These are phyloP conservation scores for Allobates femoralis DNA, from an alignment of 2,797 vertebrate genomes.

Conservation along the genomic window DNA sequence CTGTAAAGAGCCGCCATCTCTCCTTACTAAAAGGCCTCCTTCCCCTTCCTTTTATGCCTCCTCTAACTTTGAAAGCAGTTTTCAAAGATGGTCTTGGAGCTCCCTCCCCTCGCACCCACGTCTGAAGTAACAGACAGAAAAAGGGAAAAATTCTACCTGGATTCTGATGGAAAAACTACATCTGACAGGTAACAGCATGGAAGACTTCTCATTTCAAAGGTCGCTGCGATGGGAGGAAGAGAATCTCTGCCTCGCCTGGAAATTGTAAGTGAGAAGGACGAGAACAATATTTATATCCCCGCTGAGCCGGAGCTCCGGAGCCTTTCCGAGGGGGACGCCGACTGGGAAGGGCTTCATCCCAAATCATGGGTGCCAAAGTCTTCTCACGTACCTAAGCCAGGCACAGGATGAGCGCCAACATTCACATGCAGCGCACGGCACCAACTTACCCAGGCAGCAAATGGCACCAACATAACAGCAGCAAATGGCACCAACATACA, in stretches of 20 bases:
- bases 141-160: conserved; percentile 48
- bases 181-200: conserved; percentile 62
- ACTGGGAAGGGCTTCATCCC: neutral
- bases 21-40: conserved; percentile 51
- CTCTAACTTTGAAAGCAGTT: conserved; percentile 62
- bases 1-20: conserved; percentile 21
- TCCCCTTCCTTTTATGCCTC: conserved; percentile 58
- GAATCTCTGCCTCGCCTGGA: conserved; percentile 47
- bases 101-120: conserved; percentile 55
- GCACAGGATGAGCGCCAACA: neutral
- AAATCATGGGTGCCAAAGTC: conserved; percentile 12
- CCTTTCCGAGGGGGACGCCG: conserved; percentile 40
- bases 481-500: no score
- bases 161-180: conserved; percentile 61
- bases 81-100: conserved; percentile 64
- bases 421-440: no score
- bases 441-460: no score
- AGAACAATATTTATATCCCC: conserved; percentile 61
- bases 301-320: conserved; percentile 39
- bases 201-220: conserved; percentile 61
- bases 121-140: conserved; percentile 47
- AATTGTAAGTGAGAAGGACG: conserved; percentile 64
- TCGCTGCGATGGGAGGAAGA: conserved; percentile 60
- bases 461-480: no score
- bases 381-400: neutral